phyloP scores from a whole-genome alignment of 2,113 vertebrate species.

The Trochalopteron elliotii region DNA sequence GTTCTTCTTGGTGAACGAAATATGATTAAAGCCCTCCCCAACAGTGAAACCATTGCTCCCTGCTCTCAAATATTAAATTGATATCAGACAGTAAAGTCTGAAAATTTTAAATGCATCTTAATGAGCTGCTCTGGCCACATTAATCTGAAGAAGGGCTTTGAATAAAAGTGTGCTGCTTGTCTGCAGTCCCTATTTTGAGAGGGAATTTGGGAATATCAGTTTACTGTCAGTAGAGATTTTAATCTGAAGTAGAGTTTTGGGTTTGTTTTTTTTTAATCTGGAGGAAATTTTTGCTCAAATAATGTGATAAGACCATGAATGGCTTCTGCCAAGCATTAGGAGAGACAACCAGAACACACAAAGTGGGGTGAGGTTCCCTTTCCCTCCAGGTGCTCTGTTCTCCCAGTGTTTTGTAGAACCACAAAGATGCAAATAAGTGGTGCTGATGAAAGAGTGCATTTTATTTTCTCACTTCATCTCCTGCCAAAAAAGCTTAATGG shows the following conservation, averaged over 20 bases:
- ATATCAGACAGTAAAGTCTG: neutral
- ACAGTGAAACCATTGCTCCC: neutral
- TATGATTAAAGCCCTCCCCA: neutral
- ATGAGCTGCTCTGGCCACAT: neutral
- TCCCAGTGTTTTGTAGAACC: neutral
- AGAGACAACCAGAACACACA: neutral
- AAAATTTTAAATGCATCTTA: neutral
- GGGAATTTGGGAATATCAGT: neutral
- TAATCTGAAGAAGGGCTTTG: neutral
- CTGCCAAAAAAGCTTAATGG: conserved; percentile 67
- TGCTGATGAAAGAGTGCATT: conserved; percentile 16
- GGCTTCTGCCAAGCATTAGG: neutral
- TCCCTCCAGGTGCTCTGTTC: neutral
- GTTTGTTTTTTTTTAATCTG: neutral
- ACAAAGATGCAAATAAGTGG: conserved; percentile 48
- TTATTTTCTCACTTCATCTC: conserved; percentile 62
- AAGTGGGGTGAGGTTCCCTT: neutral
- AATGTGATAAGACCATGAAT: neutral
- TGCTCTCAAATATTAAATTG: neutral
- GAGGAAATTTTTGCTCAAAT: neutral
- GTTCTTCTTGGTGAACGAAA: neutral
- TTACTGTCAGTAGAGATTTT: neutral
- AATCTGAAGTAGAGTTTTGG: neutral
- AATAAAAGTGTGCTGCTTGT: neutral
- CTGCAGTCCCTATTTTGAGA: neutral